These are phyloP conservation scores for Bambusicola thoracicus DNA, from an alignment of 2,113 vertebrate species.

Conservation along the genomic window DNA sequence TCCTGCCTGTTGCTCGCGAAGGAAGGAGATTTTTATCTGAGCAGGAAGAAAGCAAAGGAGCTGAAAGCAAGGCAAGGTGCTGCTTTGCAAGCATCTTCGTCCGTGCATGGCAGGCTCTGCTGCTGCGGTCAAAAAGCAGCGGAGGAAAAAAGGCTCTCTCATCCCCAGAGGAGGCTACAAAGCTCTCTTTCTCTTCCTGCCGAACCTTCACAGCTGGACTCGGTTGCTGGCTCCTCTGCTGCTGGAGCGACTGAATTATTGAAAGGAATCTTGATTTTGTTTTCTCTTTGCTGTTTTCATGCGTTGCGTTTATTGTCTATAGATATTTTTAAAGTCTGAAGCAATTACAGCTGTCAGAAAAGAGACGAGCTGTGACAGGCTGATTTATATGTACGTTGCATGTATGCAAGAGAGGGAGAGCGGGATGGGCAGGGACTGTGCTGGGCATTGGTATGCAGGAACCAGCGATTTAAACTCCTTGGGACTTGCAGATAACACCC, in stretches of 20 bases:
- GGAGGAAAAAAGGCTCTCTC: slow-evolving; percentile 46
- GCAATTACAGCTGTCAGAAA: slow-evolving; percentile 82
- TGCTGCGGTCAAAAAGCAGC: slow-evolving; percentile 29
- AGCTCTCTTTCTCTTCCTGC: slow-evolving; percentile 12
- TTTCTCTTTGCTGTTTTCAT: slow-evolving; percentile 53
- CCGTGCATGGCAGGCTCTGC: not conserved
- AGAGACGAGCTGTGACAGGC: slow-evolving; percentile 80
- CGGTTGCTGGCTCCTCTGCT: slow-evolving; percentile 33
- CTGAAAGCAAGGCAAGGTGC: not conserved
- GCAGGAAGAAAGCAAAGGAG: slow-evolving; percentile 5
- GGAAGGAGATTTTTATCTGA: not conserved
- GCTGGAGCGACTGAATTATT: slow-evolving; percentile 65
- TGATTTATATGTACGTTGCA: slow-evolving; percentile 78
- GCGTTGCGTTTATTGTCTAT: slow-evolving; percentile 76
- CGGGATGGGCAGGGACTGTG: slow-evolving; percentile 29
- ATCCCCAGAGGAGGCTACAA: slow-evolving; percentile 53
- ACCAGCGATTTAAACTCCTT: not conserved
- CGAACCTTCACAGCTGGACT: slow-evolving; percentile 53
- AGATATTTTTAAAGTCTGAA: slow-evolving; percentile 84
- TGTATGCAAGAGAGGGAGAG: slow-evolving; percentile 57
- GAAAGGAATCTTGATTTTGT: slow-evolving; percentile 70
- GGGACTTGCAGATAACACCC: not conserved
- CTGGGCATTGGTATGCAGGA: slow-evolving; percentile 22
- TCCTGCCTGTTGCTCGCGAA: not conserved
- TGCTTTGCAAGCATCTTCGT: not conserved